phyloP scores from a whole-genome alignment of 2,113 vertebrate genomes.

The Tragelaphus scriptus region DNA sequence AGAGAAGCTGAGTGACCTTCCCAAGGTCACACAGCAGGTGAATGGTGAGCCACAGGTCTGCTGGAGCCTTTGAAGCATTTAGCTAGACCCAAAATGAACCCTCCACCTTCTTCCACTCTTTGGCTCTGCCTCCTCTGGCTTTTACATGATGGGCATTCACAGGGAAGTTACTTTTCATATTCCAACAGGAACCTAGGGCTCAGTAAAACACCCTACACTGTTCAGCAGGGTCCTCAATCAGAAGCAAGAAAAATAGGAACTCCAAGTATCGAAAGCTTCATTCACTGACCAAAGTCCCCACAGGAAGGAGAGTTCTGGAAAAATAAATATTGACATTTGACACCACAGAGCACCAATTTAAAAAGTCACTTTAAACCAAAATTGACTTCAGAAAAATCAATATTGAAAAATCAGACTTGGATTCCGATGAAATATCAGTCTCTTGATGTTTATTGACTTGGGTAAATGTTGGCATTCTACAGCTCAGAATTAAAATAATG shows the following conservation, averaged over 20 bases:
- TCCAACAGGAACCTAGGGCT: neutral
- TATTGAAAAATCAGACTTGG: slow-evolving; percentile 66
- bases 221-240: neutral
- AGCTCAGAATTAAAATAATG: slow-evolving; percentile 59
- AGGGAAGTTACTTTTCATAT: neutral
- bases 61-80: neutral
- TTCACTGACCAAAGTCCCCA: neutral
- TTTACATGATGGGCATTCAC: neutral
- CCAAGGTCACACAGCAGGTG: neutral
- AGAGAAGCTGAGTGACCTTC: neutral
- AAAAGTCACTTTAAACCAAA: slow-evolving; percentile 58
- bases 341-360: slow-evolving; percentile 38
- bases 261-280: neutral
- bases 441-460: slow-evolving; percentile 67
- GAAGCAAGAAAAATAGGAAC: neutral
- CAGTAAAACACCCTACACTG: neutral
- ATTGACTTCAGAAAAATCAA: slow-evolving; percentile 66
- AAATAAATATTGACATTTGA: slow-evolving; percentile 62
- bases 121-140: neutral
- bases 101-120: accelerated
- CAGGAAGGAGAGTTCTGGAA: slow-evolving; percentile 58
- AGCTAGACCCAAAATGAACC: neutral
- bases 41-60: neutral
- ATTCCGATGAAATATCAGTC: slow-evolving; percentile 62
- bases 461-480: slow-evolving; percentile 67